Base-by-base conservation (phyloP, 2,888 invertebrate species). In the Pseudolycoriella hygida region DNA sequence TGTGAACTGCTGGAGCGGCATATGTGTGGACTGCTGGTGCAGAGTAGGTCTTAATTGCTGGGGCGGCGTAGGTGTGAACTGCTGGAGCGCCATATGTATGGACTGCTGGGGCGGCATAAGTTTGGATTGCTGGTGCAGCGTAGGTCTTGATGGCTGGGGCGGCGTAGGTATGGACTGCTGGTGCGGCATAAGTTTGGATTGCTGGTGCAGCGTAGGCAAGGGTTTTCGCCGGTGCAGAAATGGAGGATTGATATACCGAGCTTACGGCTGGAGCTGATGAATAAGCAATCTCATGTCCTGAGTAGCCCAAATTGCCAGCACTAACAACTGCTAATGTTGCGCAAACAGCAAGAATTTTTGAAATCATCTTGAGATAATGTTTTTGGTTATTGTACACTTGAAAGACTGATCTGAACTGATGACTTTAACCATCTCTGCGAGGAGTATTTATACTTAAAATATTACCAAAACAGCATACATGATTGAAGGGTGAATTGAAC, bases 281-380 rank as follows among this genome's bases (percentile, higher is more conserved):
- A 64, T 65, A 73, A 2, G 44, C 44, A 14, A 44, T 14, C 19
- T 44, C 5, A 25, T 25, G 25, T 25, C 25, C 25, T n/a, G 38
- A 15, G 10, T 38, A 14, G 14, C 5, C 59, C 15, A 76, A 58
- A 53, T 69, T 58, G 50, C 78, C 77, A 46, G 77, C 77, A 57
- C 69, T 70, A 55, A 72, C 74, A 51, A 70, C 67, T 54, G 75
- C 72, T 62, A 74, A 68, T 54, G 69, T 65, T 58, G 74, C 69
- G 57, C 70, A 64, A 56, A 78, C 61, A 46, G 73, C 60, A 52
- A 76, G 57, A 51, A 74, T 64, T 73, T 65, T 58, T 44, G 60
- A 59, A 49, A 57, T 55, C 63, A 64, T 64, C 56, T 56, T 55
- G 25, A 25, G 25, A 25, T 25, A n/a, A n/a, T n/a, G n/a, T n/a